These are phyloP conservation scores for Pipistrellus pipistrellus DNA, from an alignment of 2,797 vertebrate species.

Conservation along the genomic window DNA sequence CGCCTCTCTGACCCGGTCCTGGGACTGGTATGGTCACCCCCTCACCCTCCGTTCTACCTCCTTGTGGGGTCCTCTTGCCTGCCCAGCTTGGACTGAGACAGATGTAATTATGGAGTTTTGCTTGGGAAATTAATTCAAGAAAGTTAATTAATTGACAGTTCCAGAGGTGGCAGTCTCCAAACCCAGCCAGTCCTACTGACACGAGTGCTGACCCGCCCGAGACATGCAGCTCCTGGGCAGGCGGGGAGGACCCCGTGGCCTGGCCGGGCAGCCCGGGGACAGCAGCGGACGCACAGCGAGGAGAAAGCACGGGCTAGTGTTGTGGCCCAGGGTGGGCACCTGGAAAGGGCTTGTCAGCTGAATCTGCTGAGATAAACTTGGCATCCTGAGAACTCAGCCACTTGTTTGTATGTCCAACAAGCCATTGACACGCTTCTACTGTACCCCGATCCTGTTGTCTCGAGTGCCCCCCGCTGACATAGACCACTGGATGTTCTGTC, in stretches of 20 bases:
- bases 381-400: neutral
- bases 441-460: neutral
- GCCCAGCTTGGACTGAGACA: slow-evolving; percentile 60
- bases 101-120: slow-evolving; percentile 83
- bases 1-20: neutral
- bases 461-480: neutral
- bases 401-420: neutral
- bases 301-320: neutral
- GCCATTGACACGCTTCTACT: neutral
- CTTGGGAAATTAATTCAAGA: slow-evolving; percentile 84
- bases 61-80: slow-evolving; percentile 48
- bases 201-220: slow-evolving; percentile 65
- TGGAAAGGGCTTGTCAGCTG: neutral
- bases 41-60: neutral
- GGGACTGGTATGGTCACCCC: neutral
- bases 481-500: neutral
- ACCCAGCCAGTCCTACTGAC: slow-evolving; percentile 66
- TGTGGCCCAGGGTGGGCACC: neutral
- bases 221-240: slow-evolving; percentile 31
- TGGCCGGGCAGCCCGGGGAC: neutral
- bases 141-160: slow-evolving; percentile 85
- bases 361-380: neutral
- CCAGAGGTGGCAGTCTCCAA: slow-evolving; percentile 74
- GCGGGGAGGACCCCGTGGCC: neutral
- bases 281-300: neutral